Percentiles rank a stretch among this genome's conserved stretches.
phyloP scores from a whole-genome alignment of 2,797 vertebrate species.

The Taeniopygia guttata region DNA sequence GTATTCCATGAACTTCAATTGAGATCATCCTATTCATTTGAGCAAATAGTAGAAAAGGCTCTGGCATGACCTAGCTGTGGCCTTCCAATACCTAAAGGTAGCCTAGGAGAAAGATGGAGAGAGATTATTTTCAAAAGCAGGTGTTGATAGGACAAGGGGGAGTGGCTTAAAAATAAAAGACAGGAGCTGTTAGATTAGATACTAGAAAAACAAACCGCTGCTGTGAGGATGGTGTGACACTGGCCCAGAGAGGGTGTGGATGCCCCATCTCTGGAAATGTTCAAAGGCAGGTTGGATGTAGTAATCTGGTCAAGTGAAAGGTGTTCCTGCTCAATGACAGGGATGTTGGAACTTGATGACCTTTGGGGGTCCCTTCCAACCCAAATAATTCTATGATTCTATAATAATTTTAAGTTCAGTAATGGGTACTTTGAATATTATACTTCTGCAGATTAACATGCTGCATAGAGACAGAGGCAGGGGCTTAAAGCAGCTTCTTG shows the following conservation, averaged over 20 bases:
- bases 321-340: not conserved
- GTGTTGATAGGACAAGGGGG: not conserved
- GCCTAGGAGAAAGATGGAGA: not conserved
- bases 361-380: not conserved
- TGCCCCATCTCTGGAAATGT: not conserved
- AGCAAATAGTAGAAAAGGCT: not conserved
- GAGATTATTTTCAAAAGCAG: not conserved
- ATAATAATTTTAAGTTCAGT: not conserved
- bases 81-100: not conserved
- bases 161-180: not conserved
- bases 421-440: not conserved
- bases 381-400: not conserved
- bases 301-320: not conserved
- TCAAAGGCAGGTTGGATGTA: not conserved
- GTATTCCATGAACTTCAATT: not conserved
- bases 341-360: not conserved
- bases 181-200: not conserved
- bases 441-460: not conserved
- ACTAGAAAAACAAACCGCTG: not conserved
- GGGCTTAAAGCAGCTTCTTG: not conserved
- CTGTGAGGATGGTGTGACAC: not conserved
- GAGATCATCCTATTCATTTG: not conserved
- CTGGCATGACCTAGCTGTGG: not conserved
- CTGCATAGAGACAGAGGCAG: not conserved
- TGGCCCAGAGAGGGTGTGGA: not conserved